Percentiles rank a stretch among this genome's conserved stretches.
These are phyloP conservation scores for Geopemphigus sp. DNA, from an alignment of 1,140 invertebrate species.

Conservation along the genomic window DNA sequence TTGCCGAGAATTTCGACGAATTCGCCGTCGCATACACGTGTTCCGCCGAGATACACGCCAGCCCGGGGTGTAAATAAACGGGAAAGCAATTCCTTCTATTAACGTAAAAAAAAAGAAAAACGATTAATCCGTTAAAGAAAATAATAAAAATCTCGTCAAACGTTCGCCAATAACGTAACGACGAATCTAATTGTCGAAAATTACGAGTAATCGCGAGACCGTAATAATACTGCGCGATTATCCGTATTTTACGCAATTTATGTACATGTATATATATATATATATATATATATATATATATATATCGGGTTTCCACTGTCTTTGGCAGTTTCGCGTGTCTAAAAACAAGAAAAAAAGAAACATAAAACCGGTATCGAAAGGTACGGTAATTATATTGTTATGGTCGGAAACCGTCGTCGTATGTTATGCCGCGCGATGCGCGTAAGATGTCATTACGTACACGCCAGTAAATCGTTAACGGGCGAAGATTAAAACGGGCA, in stretches of 20 bases:
- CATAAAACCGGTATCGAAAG: conserved; percentile 9
- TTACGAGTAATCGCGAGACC: background rate
- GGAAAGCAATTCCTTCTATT: too few species aligned
- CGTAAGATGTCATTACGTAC: background rate
- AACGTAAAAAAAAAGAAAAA: too few species aligned
- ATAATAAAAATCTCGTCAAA: too few species aligned
- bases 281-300: background rate
- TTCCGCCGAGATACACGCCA: too few species aligned
- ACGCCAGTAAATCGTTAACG: conserved; percentile 5
- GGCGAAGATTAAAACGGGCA: background rate
- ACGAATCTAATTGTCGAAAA: background rate
- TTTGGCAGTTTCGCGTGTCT: background rate
- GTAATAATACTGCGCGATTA: background rate
- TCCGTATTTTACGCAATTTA: background rate
- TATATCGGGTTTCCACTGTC: background rate
- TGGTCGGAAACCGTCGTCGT: background rate
- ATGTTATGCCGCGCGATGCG: background rate
- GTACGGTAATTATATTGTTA: conserved; percentile 5
- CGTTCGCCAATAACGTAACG: background rate
- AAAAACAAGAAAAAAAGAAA: background rate
- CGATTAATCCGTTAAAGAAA: too few species aligned
- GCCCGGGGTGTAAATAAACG: too few species aligned
- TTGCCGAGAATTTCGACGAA: background rate
- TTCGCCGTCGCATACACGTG: too few species aligned
- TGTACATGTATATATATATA: too few species aligned